Evolutionary conservation across 2,797 vertebrate species (phyloP), one percentile per base, ranked within the genome.

Genomic region (Chelonia mydas): DNA sequence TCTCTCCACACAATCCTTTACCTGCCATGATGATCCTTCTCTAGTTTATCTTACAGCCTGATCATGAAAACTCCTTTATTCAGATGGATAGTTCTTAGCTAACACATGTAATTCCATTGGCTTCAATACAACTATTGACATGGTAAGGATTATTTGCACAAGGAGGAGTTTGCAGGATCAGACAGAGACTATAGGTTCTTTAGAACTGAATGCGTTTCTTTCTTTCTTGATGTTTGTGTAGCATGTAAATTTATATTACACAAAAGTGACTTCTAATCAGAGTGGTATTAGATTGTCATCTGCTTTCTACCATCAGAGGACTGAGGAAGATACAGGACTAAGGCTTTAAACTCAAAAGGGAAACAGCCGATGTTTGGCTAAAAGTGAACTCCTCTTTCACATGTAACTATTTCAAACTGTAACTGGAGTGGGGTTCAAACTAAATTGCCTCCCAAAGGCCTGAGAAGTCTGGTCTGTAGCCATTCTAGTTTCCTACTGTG

Each of bases 171-270:
- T 37, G n/a, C 19, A 37, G 17, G n/a, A 37, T 1, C 6, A 94
- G 90, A 96, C 94, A 96, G 94, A 96, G 95, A 96, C 92, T 74
- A 0, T 49, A 88, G 86, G 93, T 95, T 96, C 96, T 97, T 91
- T 94, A 79, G 82, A 86, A 92, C 77, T 93, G 85, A 23, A 68
- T 82, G 61, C 86, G 94, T 96, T 97, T 96, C 96, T 96, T 94
- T 96, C 97, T 97, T 95, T 89, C 53, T 23, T 23, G 53, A 91
- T 94, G 95, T 84, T 96, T 68, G n/a, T 68, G 17, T 37, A 68
- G 33, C n/a, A 5, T 21, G 65, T 37, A 37, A 10, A 68, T 76
- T 7, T 76, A 28, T 47, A 27, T 31, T 23, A 27, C 10, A 45
- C 41, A 74, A 25, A 74, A 74, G 23, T 74, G 23, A 74, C 72